phyloP scores from a whole-genome alignment of 2,888 invertebrate species.

The Troglohyphantes excavatus region DNA sequence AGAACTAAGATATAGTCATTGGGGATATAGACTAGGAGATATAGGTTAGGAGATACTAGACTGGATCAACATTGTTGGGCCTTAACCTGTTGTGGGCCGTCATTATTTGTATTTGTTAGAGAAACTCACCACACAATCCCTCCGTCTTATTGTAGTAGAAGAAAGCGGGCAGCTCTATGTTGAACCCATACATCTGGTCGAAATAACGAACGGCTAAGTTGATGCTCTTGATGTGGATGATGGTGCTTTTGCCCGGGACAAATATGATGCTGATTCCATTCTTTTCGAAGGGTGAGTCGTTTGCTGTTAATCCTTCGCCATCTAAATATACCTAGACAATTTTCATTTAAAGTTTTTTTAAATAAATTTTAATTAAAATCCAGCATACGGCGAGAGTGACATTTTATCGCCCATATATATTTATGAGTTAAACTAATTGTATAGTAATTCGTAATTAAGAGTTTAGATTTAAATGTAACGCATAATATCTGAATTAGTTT shows the following conservation, averaged over 20 bases:
- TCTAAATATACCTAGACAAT: conserved; percentile 83
- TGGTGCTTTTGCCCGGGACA: conserved; percentile 86
- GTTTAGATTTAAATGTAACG: too few relatives aligned
- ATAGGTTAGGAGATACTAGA: too few relatives aligned
- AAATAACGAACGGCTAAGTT: conserved; percentile 87
- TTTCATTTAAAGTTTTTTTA: too few relatives aligned
- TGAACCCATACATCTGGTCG: conserved; percentile 83
- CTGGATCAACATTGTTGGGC: too few relatives aligned
- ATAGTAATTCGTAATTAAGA: too few relatives aligned
- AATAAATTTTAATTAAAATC: too few relatives aligned
- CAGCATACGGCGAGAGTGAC: too few relatives aligned
- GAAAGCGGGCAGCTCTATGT: conserved; percentile 88
- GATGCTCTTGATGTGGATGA: conserved; percentile 86
- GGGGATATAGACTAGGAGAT: too few relatives aligned
- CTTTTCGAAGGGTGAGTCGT: conserved; percentile 85
- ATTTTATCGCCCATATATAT: background rate
- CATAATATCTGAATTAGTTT: too few relatives aligned
- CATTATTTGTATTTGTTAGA: too few relatives aligned
- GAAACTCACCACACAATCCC: conserved; percentile 91
- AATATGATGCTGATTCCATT: conserved; percentile 87
- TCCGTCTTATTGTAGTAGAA: conserved; percentile 88
- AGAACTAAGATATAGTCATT: too few relatives aligned
- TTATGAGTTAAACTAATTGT: background rate
- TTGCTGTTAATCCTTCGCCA: conserved; percentile 82
- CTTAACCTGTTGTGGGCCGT: too few relatives aligned